Evolutionary conservation across 2,113 vertebrate genomes (phyloP), one percentile per base, ranked within the genome.

Genomic region (Centrocercus urophasianus): DNA sequence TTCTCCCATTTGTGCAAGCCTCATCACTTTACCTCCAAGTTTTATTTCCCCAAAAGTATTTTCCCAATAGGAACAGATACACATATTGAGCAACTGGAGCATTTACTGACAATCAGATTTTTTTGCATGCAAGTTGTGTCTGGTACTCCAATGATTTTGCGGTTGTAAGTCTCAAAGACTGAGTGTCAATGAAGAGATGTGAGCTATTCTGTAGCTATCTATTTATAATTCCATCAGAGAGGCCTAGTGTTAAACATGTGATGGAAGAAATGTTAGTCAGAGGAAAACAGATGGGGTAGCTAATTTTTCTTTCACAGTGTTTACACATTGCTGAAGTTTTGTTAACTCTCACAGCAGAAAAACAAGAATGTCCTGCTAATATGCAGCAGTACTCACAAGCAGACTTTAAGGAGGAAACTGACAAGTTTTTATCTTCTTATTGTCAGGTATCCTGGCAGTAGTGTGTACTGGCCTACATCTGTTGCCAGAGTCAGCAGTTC

Each of bases 241-340:
- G 38, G 75, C 87, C 89, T 80, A 80, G 82, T 38, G 60, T 72
- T 88, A 93, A 95, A 85, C 89, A 93, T 83, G 82, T 86, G 89
- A 90, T 81, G 69, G 76, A 88, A 95, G 61, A 95, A 95, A 89
- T 22, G 57, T 95, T 95, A 97, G 93, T 95, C 93, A 96, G 93
- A 90, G 69, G 79, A 91, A 93, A 89, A 82, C 93, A 95, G 95
- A 91, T 95, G 95, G 96, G 61, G 77, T 27, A 67, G 79, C 85
- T 96, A 96, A 88, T 88, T 95, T 94, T 94, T 92, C 90, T 76
- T 93, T 92, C 83, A 77, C 88, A 89, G 93, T 90, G 85, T 96
- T 93, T 96, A 94, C 89, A 93, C 85, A 67, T 86, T 72, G 40
- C 64, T 83, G 79, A 88, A 82, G 5, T 38, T 86, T 89, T 82